These are phyloP conservation scores for Tangara arthus DNA, from an alignment of 2,797 vertebrate species.

Conservation along the genomic window DNA sequence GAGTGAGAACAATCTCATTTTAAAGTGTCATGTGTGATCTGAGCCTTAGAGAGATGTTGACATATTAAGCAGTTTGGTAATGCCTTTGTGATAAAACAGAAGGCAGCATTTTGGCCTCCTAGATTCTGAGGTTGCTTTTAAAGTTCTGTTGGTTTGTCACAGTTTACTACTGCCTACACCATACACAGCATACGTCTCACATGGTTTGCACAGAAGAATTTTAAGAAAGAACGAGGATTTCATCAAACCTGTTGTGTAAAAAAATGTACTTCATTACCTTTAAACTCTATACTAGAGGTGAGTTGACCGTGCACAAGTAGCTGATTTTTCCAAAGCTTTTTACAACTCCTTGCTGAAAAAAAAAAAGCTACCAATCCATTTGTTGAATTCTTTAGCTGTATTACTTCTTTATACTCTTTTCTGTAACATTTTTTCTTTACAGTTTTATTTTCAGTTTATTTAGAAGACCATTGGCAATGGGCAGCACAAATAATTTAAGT, in stretches of 20 bases:
- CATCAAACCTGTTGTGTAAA: not conserved
- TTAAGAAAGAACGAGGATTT: not conserved
- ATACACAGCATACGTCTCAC: fast-evolving
- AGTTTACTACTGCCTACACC: not conserved
- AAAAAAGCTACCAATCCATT: not conserved
- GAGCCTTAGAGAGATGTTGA: not conserved
- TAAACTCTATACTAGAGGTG: not conserved
- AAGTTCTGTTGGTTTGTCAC: not conserved
- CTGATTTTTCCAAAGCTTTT: not conserved
- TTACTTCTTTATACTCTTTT: not conserved
- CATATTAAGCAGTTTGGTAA: not conserved
- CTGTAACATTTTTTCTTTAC: not conserved
- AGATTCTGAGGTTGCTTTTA: not conserved
- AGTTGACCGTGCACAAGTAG: not conserved
- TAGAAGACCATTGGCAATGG: not conserved
- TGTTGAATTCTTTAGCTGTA: not conserved
- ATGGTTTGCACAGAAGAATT: not conserved
- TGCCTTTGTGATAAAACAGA: not conserved
- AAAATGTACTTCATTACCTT: not conserved
- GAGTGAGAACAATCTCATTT: not conserved
- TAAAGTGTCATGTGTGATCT: not conserved
- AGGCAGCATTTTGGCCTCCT: not conserved
- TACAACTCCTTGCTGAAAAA: not conserved
- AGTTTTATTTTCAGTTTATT: not conserved
- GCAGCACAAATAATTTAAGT: not conserved